These are phyloP conservation scores for Drosophila austrosaltans DNA, from an alignment of 2,888 invertebrate genomes.

Conservation along the genomic window DNA sequence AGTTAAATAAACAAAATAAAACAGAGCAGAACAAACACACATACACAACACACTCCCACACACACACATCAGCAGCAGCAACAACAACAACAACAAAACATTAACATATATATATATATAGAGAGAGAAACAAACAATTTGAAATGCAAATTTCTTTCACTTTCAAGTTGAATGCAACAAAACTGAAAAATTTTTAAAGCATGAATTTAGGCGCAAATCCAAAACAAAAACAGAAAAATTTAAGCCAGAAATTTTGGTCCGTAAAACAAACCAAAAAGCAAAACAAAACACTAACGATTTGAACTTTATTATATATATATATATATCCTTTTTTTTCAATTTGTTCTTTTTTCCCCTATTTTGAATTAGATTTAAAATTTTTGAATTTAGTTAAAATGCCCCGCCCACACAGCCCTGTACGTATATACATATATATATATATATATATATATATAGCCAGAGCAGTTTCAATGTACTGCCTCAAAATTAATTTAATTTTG, in stretches of 20 bases:
- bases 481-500: not conserved
- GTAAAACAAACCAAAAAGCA: constrained; percentile 10
- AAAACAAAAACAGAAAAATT: constrained; percentile 25
- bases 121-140: constrained; percentile 25
- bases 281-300: not conserved
- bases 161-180: constrained; percentile 58
- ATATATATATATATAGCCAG: constrained; percentile 25
- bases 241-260: constrained; percentile 10
- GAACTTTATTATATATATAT: not conserved
- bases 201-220: constrained; percentile 73
- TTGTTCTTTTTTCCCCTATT: constrained; percentile 3
- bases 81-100: constrained; percentile 11
- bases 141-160: constrained; percentile 49
- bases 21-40: constrained; percentile 45
- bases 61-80: constrained; percentile 17
- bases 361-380: constrained; percentile 36
- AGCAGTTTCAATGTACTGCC: constrained; percentile 13
- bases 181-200: constrained; percentile 59
- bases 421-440: not conserved
- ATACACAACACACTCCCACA: constrained; percentile 33
- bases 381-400: constrained; percentile 53
- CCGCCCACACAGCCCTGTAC: constrained; percentile 7
- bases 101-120: constrained; percentile 19
- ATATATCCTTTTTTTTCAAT: constrained; percentile 28
- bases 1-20: constrained; percentile 71